Percentiles rank a stretch among this genome's conserved stretches.
Conservation (phyloP, 2,797 vertebrate genomes). For the Oreochromis grahami region DNA sequence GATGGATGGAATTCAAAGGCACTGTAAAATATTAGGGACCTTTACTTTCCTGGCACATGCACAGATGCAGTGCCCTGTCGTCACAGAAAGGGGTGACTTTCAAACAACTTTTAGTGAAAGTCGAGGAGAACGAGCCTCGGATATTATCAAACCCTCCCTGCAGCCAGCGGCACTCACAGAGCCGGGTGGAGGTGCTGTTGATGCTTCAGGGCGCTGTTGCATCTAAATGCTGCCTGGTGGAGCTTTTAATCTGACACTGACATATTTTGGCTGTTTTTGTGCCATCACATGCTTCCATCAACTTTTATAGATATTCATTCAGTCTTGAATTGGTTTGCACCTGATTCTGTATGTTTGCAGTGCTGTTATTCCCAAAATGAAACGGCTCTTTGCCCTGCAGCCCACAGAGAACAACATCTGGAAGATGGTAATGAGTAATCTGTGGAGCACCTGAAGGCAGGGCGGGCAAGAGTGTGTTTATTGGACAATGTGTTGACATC, state of each 20-base stretch:
- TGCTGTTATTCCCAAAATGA: background rate
- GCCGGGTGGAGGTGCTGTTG: background rate
- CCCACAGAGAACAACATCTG: background rate
- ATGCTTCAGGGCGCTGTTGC: background rate
- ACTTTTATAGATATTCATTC: background rate
- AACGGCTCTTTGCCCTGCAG: background rate
- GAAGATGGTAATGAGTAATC: background rate
- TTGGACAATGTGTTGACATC: background rate
- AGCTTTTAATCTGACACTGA: background rate
- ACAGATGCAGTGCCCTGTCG: fast-evolving
- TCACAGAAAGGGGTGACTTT: background rate
- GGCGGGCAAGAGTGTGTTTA: fast-evolving
- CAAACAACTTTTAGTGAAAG: background rate
- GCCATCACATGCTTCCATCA: background rate
- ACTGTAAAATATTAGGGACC: background rate
- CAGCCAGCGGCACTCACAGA: background rate
- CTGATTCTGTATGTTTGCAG: background rate
- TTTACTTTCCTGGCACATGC: background rate
- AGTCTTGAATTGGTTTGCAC: background rate
- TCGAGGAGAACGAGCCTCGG: background rate
- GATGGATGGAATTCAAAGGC: background rate
- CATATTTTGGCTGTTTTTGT: background rate
- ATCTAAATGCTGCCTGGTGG: background rate
- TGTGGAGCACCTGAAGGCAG: background rate
- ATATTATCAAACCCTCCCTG: background rate